Conservation (phyloP, 1,140 invertebrate species). For the Drosophila tani region DNA sequence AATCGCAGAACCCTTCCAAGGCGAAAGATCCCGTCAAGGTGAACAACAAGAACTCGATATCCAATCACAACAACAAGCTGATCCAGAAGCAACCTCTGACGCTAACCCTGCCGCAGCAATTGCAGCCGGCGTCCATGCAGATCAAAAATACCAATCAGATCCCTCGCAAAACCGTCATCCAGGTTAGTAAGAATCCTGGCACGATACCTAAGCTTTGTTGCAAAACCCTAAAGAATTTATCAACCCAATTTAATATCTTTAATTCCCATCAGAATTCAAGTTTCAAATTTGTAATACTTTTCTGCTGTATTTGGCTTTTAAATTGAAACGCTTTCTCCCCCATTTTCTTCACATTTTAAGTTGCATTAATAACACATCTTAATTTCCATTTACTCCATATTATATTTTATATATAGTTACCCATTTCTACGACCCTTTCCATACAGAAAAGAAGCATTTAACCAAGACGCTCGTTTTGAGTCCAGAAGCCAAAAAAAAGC, state of each 20-base stretch:
- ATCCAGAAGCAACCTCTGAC: conserved; percentile 85
- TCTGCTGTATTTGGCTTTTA: neutral
- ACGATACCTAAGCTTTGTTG: neutral
- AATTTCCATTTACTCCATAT: neutral
- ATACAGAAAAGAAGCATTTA: conserved; percentile 2
- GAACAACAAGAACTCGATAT: conserved; percentile 88
- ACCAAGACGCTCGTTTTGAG: neutral
- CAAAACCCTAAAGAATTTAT: neutral
- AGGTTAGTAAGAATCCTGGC: conserved; percentile 84
- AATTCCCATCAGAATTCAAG: neutral
- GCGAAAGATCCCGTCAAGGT: conserved; percentile 87
- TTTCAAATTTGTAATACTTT: neutral
- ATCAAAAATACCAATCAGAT: conserved; percentile 86
- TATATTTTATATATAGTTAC: neutral
- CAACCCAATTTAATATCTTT: no score
- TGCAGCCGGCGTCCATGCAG: conserved; percentile 85
- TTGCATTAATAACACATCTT: neutral
- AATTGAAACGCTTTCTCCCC: neutral
- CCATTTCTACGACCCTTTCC: conserved; percentile 4
- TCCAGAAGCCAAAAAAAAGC: neutral
- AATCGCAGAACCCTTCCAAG: conserved; percentile 74
- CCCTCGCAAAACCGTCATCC: conserved; percentile 96
- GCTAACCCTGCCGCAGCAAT: conserved; percentile 86
- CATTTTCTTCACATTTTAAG: neutral
- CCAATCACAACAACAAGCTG: conserved; percentile 87